Conservation (phyloP, 2,888 invertebrate species). For the Andrena flavipes region DNA sequence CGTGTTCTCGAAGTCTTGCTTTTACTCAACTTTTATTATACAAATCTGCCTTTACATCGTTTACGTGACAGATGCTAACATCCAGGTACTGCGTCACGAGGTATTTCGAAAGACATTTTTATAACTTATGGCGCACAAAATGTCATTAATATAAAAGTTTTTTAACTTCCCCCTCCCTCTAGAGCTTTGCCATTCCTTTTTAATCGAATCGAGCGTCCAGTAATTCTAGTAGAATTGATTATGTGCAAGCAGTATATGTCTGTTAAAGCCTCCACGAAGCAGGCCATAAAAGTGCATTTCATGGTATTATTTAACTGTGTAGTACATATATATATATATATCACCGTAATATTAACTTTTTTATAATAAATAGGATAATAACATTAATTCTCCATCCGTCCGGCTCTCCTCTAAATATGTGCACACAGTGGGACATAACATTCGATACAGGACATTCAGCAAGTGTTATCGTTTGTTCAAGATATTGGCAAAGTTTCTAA, state of each 20-base stretch:
- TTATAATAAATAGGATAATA: conserved; percentile 82
- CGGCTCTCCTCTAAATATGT: conserved; percentile 76
- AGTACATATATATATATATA: conserved; percentile 64
- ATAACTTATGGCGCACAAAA: conserved; percentile 50
- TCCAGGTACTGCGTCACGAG: conserved; percentile 70
- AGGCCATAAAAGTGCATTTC: conserved; percentile 71
- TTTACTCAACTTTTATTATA: conserved; percentile 67
- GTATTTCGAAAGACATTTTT: conserved; percentile 68
- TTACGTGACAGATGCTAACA: conserved; percentile 66
- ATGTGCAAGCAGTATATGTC: conserved; percentile 72
- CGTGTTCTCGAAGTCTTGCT: conserved; percentile 47
- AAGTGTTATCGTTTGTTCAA: conserved; percentile 84
- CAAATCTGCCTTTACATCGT: conserved; percentile 57
- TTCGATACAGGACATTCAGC: conserved; percentile 66
- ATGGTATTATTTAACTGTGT: conserved; percentile 65
- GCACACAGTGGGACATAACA: conserved; percentile 70
- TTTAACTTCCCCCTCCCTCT: neutral
- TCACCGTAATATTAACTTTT: conserved; percentile 72
- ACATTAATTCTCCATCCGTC: conserved; percentile 73
- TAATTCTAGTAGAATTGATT: conserved; percentile 62
- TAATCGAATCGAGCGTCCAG: conserved; percentile 35
- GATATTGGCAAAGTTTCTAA: conserved; percentile 81
- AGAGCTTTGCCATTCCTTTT: neutral
- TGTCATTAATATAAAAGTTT: conserved; percentile 49
- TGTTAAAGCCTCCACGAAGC: conserved; percentile 71